phyloP scores from a whole-genome alignment of 1,140 invertebrate species.

The Ceratina calcarata region DNA sequence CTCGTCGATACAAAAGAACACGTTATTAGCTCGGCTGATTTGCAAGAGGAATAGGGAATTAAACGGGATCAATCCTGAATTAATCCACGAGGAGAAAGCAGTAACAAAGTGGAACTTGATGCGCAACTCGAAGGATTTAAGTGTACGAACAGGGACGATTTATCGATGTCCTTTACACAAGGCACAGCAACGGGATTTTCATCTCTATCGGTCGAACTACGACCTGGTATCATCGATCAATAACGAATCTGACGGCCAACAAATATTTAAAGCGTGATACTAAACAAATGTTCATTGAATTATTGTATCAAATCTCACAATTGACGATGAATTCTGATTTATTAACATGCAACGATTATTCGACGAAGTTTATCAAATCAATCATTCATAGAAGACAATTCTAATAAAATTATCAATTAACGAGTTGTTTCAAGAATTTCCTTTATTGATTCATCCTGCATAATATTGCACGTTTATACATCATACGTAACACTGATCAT shows the following conservation, averaged over 20 bases:
- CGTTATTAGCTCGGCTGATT: slow-evolving; percentile 23
- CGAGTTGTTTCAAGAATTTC: too few relatives aligned
- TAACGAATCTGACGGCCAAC: background rate
- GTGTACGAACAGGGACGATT: slow-evolving; percentile 16
- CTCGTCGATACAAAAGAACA: slow-evolving; percentile 53
- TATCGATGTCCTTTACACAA: slow-evolving; percentile 7
- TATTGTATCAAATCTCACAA: too few relatives aligned
- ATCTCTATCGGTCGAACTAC: background rate
- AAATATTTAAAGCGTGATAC: background rate
- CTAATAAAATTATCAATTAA: too few relatives aligned
- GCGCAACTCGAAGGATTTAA: background rate
- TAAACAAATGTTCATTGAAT: too few relatives aligned
- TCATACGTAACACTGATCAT: too few relatives aligned
- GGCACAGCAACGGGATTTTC: background rate
- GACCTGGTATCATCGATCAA: background rate
- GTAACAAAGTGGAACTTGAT: background rate
- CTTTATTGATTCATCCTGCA: too few relatives aligned
- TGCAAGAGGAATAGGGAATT: slow-evolving; percentile 23
- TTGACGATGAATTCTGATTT: too few relatives aligned
- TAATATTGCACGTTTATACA: too few relatives aligned
- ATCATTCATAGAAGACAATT: too few relatives aligned
- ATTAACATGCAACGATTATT: too few relatives aligned
- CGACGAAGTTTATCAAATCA: too few relatives aligned
- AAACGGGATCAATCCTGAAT: slow-evolving; percentile 27
- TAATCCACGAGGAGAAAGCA: slow-evolving; percentile 28